A percentile compares a stretch with the other conserved stretches of the same genome.
Evolutionary conservation across 1,140 invertebrate species (phyloP).

Genomic region (Babylonia areolata): DNA sequence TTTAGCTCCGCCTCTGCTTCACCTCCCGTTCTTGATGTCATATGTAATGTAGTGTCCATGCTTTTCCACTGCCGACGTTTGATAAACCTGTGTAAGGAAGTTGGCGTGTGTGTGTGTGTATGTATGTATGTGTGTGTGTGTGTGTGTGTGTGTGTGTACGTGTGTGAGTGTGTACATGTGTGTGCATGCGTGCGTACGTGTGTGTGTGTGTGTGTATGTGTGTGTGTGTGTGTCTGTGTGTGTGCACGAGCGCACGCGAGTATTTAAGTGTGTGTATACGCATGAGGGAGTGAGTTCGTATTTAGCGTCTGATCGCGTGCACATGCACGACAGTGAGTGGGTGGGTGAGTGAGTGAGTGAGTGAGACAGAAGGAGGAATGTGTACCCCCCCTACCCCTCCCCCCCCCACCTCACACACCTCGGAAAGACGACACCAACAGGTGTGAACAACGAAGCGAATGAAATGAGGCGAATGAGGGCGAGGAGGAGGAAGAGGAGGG

Average conservation of each 20-base stretch:
- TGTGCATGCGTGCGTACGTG: background rate
- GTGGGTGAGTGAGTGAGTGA: too few relatives aligned
- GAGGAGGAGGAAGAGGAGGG: background rate
- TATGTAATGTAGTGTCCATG: too few relatives aligned
- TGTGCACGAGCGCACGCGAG: background rate
- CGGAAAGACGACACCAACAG: too few relatives aligned
- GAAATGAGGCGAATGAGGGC: background rate
- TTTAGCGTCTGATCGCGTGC: background rate
- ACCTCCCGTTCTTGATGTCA: too few relatives aligned
- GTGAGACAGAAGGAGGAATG: background rate
- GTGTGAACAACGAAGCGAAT: background rate
- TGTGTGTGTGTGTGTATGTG: conserved; percentile 3
- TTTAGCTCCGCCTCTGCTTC: too few relatives aligned
- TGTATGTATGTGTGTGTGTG: background rate
- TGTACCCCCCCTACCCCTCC: too few relatives aligned
- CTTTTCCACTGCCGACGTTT: too few relatives aligned
- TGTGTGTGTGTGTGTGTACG: too few relatives aligned
- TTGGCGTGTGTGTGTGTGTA: background rate
- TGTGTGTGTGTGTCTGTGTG: conserved; percentile 12
- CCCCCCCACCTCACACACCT: too few relatives aligned
- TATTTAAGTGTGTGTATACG: background rate
- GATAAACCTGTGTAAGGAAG: too few relatives aligned
- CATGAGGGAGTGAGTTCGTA: background rate
- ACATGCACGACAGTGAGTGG: too few relatives aligned
- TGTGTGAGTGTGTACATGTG: background rate